phyloP scores from a whole-genome alignment of 2,113 vertebrate species.

The Coregonus clupeaformis region DNA sequence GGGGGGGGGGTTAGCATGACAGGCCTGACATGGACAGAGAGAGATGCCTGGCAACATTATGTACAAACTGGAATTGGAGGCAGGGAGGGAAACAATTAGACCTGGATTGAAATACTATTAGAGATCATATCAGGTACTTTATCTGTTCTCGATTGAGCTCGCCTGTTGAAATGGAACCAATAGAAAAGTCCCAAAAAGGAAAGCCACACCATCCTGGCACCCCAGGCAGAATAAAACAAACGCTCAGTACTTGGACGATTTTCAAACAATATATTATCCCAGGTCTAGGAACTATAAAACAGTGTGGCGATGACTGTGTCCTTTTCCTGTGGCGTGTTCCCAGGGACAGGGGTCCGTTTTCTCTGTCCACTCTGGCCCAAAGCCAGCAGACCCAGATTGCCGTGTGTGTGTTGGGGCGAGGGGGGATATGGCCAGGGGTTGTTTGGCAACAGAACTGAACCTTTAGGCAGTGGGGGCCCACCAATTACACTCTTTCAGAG shows the following conservation, averaged over 20 bases:
- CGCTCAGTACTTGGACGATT: too few relatives aligned
- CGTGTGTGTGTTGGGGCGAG: neutral
- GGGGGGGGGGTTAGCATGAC: conserved; percentile 51
- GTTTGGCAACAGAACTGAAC: conserved; percentile 38
- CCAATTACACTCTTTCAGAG: conserved; percentile 32
- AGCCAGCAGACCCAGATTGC: conserved; percentile 45
- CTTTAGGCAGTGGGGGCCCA: neutral
- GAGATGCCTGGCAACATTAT: conserved; percentile 64
- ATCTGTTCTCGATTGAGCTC: too few relatives aligned
- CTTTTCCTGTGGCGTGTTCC: conserved; percentile 41
- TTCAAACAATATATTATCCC: too few relatives aligned
- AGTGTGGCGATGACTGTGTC: conserved; percentile 8
- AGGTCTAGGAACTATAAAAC: too few relatives aligned
- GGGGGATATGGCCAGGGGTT: conserved; percentile 23
- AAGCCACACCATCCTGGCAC: too few relatives aligned
- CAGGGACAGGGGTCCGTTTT: conserved; percentile 14
- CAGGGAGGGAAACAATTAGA: too few relatives aligned
- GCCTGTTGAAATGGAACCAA: too few relatives aligned
- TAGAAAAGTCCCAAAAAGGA: too few relatives aligned
- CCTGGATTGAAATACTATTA: too few relatives aligned
- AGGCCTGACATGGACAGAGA: conserved; percentile 44
- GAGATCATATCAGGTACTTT: too few relatives aligned
- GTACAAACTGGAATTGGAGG: conserved; percentile 59
- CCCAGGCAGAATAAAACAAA: too few relatives aligned
- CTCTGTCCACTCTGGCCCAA: conserved; percentile 29